Evolutionary conservation across 2,797 vertebrate genomes (phyloP).

Genomic region (Meriones psammophilus): DNA sequence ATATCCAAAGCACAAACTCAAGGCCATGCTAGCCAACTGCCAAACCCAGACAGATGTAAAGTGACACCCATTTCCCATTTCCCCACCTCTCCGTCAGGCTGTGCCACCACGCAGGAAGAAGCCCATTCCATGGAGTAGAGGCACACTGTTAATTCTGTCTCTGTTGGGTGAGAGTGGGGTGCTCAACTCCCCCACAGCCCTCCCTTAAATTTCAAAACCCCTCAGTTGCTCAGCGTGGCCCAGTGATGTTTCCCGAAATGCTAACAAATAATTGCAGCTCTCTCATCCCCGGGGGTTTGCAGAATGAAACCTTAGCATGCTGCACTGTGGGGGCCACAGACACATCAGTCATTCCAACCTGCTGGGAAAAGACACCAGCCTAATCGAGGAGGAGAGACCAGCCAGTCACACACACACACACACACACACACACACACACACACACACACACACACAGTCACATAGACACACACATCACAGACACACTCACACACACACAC

Average conservation of each 20-base stretch:
- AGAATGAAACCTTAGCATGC: rapidly evolving
- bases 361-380: background rate
- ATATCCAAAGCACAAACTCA: rapidly evolving
- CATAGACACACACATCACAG: no score
- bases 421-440: rapidly evolving
- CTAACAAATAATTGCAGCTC: background rate
- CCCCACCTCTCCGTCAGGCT: rapidly evolving
- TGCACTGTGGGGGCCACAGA: background rate
- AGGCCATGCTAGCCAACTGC: rapidly evolving
- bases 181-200: rapidly evolving
- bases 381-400: rapidly evolving
- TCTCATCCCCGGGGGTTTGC: rapidly evolving
- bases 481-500: no score
- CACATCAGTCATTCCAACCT: rapidly evolving
- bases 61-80: rapidly evolving
- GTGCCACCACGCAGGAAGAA: no score
- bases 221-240: background rate
- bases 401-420: rapidly evolving
- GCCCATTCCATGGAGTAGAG: rapidly evolving
- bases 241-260: background rate
- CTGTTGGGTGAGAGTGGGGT: rapidly evolving
- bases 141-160: background rate
- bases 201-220: background rate
- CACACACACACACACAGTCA: no score
- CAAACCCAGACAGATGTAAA: rapidly evolving